These are phyloP conservation scores for Acipenser ruthenus DNA, from an alignment of 2,797 vertebrate genomes.

Conservation along the genomic window DNA sequence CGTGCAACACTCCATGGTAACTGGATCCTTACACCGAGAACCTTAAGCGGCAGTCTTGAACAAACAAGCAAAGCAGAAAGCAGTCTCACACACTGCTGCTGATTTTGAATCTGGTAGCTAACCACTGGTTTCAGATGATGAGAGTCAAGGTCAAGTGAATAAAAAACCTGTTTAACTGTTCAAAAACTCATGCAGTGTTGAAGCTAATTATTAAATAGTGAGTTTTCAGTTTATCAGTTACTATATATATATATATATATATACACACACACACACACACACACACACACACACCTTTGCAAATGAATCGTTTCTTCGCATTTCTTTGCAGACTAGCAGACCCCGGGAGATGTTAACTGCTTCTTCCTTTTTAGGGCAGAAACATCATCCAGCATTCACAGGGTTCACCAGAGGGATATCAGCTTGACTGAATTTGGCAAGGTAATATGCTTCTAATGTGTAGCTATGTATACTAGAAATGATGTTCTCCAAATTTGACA, in stretches of 20 bases:
- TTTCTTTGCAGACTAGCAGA: too few relatives aligned
- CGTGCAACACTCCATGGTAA: conserved; percentile 92
- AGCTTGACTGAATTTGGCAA: conserved; percentile 74
- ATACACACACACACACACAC: too few relatives aligned
- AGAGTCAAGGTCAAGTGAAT: too few relatives aligned
- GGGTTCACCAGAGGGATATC: conserved; percentile 46
- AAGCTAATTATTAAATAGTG: background rate
- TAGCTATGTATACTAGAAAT: conserved; percentile 9
- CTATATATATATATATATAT: background rate
- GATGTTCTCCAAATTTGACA: background rate
- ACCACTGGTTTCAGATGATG: too few relatives aligned
- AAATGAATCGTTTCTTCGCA: too few relatives aligned
- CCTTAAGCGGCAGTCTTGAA: background rate
- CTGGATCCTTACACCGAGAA: background rate
- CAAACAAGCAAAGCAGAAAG: background rate
- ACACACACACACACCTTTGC: too few relatives aligned
- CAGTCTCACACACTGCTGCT: too few relatives aligned
- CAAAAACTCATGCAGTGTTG: background rate
- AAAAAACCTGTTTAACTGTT: too few relatives aligned
- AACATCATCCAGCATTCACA: conserved; percentile 61
- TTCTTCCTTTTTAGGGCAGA: conserved; percentile 61
- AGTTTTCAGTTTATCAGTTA: background rate
- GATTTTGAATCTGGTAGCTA: background rate
- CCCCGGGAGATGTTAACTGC: background rate
- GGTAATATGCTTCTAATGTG: conserved; percentile 45